Percentiles rank a stretch among this genome's conserved stretches.
Conservation (phyloP, 2,797 vertebrate genomes). For the Malacoctenus gilli region DNA sequence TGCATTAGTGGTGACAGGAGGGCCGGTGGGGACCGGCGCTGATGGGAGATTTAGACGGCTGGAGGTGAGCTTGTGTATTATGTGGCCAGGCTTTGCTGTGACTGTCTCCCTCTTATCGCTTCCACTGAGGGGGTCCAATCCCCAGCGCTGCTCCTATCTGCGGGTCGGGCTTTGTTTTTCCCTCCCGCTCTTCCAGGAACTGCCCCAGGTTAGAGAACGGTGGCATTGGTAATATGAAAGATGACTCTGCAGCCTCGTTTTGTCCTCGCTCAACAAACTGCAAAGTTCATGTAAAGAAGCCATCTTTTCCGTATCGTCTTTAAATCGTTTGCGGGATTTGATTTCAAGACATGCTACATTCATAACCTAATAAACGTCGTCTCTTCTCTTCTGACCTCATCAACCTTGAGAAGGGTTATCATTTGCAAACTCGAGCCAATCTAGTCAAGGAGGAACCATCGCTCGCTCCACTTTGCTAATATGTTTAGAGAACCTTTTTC, state of each 20-base stretch:
- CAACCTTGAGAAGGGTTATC: conserved; percentile 46
- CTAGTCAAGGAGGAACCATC: no score
- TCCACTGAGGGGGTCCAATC: conserved; percentile 69
- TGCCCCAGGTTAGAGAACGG: conserved; percentile 51
- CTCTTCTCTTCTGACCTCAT: conserved; percentile 53
- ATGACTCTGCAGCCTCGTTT: background rate
- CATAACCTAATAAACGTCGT: conserved; percentile 48
- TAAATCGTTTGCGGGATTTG: conserved; percentile 59
- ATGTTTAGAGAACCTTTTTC: no score
- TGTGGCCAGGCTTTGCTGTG: conserved; percentile 80
- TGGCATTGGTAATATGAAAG: conserved; percentile 66
- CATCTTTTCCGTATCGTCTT: no score
- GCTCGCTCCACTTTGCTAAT: no score
- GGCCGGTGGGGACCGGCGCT: conserved; percentile 74
- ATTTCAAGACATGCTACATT: conserved; percentile 65
- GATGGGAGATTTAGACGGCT: conserved; percentile 76
- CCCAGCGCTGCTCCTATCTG: conserved; percentile 74
- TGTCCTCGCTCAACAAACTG: conserved; percentile 28
- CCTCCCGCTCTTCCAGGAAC: conserved; percentile 77
- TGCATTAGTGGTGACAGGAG: conserved; percentile 85
- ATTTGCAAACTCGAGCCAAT: no score
- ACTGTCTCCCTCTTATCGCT: conserved; percentile 81
- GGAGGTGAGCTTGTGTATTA: conserved; percentile 80
- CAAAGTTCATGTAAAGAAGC: conserved; percentile 45
- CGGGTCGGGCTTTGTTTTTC: conserved; percentile 41